Percentiles rank a stretch among this genome's conserved stretches.
These are phyloP conservation scores for Muntiacus muntjak DNA, from an alignment of 2,113 vertebrate genomes.

Conservation along the genomic window DNA sequence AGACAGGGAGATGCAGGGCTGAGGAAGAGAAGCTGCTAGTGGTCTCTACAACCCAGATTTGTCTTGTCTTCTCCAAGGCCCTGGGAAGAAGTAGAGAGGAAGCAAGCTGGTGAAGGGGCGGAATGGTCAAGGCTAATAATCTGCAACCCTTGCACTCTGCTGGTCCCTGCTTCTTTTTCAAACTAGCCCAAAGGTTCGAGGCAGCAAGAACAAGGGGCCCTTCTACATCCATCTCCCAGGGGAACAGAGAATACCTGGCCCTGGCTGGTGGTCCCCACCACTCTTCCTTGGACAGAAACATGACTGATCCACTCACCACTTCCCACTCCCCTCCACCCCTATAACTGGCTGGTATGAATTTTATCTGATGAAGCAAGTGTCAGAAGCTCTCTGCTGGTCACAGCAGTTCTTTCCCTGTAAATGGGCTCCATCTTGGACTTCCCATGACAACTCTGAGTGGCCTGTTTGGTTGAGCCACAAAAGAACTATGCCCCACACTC, in stretches of 20 bases:
- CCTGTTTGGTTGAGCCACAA: neutral
- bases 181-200: neutral
- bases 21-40: neutral
- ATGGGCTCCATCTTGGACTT: neutral
- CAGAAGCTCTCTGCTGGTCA: neutral
- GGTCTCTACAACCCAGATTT: neutral
- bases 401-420: neutral
- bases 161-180: neutral
- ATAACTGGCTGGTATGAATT: neutral
- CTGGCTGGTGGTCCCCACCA: neutral
- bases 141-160: neutral
- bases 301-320: fast-evolving
- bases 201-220: neutral
- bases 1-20: neutral
- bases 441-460: neutral
- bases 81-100: neutral
- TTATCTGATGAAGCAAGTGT: neutral
- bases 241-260: fast-evolving
- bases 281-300: neutral
- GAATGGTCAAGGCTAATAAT: neutral
- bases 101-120: neutral
- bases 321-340: neutral
- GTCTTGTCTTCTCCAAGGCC: neutral
- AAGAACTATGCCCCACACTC: neutral
- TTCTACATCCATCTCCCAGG: too few species aligned